Conservation (phyloP, 2,888 invertebrate species). For the Stenolophus ochropezus region DNA sequence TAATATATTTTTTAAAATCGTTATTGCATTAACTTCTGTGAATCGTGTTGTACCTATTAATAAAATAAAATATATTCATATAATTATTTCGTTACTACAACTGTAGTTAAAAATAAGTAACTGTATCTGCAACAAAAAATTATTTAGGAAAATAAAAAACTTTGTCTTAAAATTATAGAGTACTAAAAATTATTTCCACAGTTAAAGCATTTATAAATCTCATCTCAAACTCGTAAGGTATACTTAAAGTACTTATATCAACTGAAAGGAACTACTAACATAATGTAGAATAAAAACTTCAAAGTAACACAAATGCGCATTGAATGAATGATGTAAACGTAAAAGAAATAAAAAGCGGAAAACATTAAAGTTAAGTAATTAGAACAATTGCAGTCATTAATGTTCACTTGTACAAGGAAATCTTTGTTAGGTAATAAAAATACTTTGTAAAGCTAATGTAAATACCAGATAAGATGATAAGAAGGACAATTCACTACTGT, state of each 20-base stretch:
- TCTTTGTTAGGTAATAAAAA: not conserved
- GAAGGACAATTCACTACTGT: not conserved
- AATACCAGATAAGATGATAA: not conserved
- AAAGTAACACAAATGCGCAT: not conserved
- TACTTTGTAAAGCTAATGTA: not conserved
- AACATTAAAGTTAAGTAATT: not conserved
- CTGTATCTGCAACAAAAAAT: no score
- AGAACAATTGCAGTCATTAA: not conserved
- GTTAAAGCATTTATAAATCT: no score
- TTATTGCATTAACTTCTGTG: no score
- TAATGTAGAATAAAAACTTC: not conserved
- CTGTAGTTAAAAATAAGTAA: no score
- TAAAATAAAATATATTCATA: no score
- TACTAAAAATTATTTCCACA: no score
- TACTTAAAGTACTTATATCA: not conserved
- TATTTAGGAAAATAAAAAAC: no score
- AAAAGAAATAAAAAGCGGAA: conserved; percentile 1
- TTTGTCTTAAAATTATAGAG: no score
- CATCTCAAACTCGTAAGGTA: not conserved
- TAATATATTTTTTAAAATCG: no score
- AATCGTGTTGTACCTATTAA: no score
- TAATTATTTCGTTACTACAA: no score
- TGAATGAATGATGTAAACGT: not conserved
- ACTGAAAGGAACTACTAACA: not conserved
- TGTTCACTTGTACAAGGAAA: not conserved